These are phyloP conservation scores for Tenrec ecaudatus DNA, from an alignment of 2,113 vertebrate species.

Conservation along the genomic window DNA sequence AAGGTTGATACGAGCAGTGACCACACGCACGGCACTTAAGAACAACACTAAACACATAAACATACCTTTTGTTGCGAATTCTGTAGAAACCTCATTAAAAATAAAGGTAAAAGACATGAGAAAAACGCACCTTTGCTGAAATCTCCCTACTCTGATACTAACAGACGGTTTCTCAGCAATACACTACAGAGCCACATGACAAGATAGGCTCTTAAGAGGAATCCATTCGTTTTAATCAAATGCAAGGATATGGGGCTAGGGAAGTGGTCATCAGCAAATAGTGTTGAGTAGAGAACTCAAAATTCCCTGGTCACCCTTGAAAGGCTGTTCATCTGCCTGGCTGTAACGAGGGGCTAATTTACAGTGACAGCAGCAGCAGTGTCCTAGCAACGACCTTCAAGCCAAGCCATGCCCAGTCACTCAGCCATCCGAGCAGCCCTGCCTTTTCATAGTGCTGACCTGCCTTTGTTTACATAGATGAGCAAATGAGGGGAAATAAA, in stretches of 20 bases:
- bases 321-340: slow-evolving; percentile 6
- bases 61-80: background rate
- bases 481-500: slow-evolving; percentile 38
- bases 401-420: background rate
- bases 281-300: slow-evolving; percentile 2
- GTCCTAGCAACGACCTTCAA: slow-evolving; percentile 63
- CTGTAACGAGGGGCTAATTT: background rate
- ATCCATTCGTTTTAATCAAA: slow-evolving; percentile 23
- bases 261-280: slow-evolving; percentile 25
- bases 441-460: background rate
- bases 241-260: slow-evolving; percentile 8
- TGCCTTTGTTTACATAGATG: background rate
- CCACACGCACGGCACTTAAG: too few relatives aligned
- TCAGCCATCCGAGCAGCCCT: background rate
- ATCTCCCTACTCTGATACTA: background rate
- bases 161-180: slow-evolving; percentile 20
- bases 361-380: slow-evolving; percentile 12
- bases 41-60: background rate
- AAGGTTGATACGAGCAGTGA: too few relatives aligned
- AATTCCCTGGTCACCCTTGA: background rate
- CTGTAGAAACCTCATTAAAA: slow-evolving; percentile 27
- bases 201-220: slow-evolving; percentile 21
- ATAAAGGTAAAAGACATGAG: background rate
- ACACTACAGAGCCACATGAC: background rate
- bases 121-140: background rate